Evolutionary conservation across 2,888 invertebrate species (phyloP).

Genomic region (Didymodactylos carnosus): DNA sequence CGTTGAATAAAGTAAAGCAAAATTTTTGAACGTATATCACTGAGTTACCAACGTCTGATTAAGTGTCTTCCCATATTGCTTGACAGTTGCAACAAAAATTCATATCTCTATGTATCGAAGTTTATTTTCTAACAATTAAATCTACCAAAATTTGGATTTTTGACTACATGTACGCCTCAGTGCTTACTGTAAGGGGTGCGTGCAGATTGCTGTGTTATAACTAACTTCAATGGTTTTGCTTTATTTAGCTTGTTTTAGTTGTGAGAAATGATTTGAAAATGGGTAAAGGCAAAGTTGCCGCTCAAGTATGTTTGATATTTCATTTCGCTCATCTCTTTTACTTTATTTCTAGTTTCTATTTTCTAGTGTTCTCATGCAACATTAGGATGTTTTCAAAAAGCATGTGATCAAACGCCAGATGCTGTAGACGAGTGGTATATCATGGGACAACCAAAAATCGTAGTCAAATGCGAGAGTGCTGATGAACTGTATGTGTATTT

Average conservation of each 20-base stretch:
- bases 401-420: constrained; percentile 44
- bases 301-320: constrained; percentile 41
- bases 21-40: no score
- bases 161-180: no score
- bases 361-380: constrained; percentile 70
- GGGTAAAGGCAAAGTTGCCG: constrained; percentile 63
- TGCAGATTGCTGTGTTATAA: no score
- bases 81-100: no score
- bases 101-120: no score
- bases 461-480: constrained; percentile 57
- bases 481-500: constrained; percentile 40
- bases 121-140: no score
- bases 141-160: no score
- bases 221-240: no score
- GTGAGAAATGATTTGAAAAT: constrained; percentile 73
- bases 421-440: constrained; percentile 48
- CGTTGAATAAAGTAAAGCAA: no score
- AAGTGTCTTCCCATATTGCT: no score
- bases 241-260: constrained; percentile 63
- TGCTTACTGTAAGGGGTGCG: no score
- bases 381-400: constrained; percentile 59
- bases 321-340: not conserved
- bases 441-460: constrained; percentile 66
- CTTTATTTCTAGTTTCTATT: not conserved
- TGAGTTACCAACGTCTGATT: no score